Percentiles rank a stretch among this genome's conserved stretches.
Evolutionary conservation across 1,140 invertebrate species (phyloP).

Genomic region (Araneus ventricosus): DNA sequence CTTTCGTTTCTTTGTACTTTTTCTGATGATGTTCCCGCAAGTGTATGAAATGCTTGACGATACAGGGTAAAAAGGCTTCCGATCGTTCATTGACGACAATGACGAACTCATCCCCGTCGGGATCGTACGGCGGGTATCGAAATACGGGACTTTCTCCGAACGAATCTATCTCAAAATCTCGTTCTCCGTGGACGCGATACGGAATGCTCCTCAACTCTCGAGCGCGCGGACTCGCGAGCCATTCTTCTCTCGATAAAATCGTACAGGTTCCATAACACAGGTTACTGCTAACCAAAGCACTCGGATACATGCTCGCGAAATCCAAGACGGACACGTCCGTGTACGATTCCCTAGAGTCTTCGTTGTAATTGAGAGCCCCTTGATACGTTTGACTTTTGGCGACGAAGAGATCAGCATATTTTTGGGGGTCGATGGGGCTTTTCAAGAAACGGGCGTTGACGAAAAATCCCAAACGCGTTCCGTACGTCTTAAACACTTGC

Average conservation of each 20-base stretch:
- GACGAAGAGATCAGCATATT: background rate
- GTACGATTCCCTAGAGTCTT: background rate
- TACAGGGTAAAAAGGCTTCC: background rate
- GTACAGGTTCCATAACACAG: constrained; percentile 29
- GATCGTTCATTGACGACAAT: background rate
- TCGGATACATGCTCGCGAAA: constrained; percentile 50
- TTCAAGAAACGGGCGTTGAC: constrained; percentile 16
- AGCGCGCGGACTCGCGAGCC: background rate
- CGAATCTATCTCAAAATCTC: background rate
- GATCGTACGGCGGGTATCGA: background rate
- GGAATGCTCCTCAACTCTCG: background rate
- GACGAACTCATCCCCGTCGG: background rate
- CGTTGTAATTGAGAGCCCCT: constrained; percentile 6
- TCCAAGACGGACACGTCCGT: constrained; percentile 15
- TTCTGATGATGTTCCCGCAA: constrained; percentile 16
- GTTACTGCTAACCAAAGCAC: constrained; percentile 3
- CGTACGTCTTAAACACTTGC: constrained; percentile 49
- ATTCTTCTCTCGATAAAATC: background rate
- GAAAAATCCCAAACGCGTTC: constrained; percentile 34
- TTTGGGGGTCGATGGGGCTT: background rate
- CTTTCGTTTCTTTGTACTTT: constrained; percentile 6
- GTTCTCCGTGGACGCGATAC: background rate
- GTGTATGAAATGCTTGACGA: background rate
- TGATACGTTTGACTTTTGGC: background rate
- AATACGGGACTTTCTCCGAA: background rate